These are phyloP conservation scores for Chironomus tentans DNA, from an alignment of 2,888 invertebrate species.

Conservation along the genomic window DNA sequence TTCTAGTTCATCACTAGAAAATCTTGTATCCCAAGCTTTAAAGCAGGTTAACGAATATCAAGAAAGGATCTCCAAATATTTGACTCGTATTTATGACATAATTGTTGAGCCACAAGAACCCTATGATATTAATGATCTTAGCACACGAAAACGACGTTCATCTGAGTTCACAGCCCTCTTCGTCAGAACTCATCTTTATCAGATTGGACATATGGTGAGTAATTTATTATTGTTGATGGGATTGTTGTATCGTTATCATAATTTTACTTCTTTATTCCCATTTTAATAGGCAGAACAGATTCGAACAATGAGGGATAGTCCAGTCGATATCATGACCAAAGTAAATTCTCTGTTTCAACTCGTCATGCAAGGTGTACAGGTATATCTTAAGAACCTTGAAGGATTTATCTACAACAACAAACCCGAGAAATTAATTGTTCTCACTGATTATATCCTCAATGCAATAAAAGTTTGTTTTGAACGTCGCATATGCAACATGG, in stretches of 20 bases:
- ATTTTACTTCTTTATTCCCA: background rate
- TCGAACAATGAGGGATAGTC: constrained; percentile 30
- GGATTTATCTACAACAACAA: constrained; percentile 45
- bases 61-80: background rate
- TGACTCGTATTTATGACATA: constrained; percentile 1
- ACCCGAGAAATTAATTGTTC: constrained; percentile 46
- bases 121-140: constrained; percentile 43
- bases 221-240: too few relatives aligned
- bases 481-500: constrained; percentile 35
- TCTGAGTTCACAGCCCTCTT: constrained; percentile 58
- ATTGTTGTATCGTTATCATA: background rate
- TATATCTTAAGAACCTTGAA: constrained; percentile 46
- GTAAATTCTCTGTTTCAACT: constrained; percentile 42
- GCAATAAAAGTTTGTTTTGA: constrained; percentile 35
- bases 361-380: constrained; percentile 45
- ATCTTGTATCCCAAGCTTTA: background rate
- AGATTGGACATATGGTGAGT: constrained; percentile 54
- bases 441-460: constrained; percentile 34
- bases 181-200: constrained; percentile 61
- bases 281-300: constrained; percentile 34
- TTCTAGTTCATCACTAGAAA: too few relatives aligned
- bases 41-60: background rate
- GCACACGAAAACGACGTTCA: constrained; percentile 49
- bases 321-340: constrained; percentile 33
- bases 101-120: constrained; percentile 3